Evolutionary conservation across 2,797 vertebrate genomes (phyloP).

Genomic region (Pelobates cultripes): DNA sequence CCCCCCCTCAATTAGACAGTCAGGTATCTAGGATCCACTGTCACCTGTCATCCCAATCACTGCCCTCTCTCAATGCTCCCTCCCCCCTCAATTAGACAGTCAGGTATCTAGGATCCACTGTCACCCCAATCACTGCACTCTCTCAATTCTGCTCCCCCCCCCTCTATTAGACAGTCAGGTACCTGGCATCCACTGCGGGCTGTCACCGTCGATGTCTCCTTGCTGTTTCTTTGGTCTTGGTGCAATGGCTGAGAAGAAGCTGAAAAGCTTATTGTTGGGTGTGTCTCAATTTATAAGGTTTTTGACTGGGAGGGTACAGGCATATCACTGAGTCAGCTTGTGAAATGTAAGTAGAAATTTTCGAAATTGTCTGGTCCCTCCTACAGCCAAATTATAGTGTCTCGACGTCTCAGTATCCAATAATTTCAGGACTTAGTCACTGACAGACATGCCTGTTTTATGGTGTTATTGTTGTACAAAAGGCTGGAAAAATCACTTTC

Average conservation of each 20-base stretch:
- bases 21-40: background rate
- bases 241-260: background rate
- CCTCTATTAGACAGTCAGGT: background rate
- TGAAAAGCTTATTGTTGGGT: background rate
- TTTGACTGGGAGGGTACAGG: conserved; percentile 21
- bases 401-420: background rate
- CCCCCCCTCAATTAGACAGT: background rate
- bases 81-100: background rate
- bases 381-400: background rate
- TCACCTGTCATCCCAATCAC: background rate
- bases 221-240: background rate
- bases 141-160: background rate
- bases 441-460: background rate
- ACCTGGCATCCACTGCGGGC: background rate
- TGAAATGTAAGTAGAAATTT: background rate
- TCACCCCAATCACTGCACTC: no score
- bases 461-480: background rate
- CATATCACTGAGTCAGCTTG: background rate
- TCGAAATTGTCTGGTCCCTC: background rate
- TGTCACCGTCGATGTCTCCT: background rate
- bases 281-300: conserved; percentile 8
- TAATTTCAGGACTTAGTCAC: conserved; percentile 25
- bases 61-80: background rate
- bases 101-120: background rate
- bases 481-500: background rate